Evolutionary conservation across 2,113 vertebrate species (phyloP).

Genomic region (Raphicerus campestris): DNA sequence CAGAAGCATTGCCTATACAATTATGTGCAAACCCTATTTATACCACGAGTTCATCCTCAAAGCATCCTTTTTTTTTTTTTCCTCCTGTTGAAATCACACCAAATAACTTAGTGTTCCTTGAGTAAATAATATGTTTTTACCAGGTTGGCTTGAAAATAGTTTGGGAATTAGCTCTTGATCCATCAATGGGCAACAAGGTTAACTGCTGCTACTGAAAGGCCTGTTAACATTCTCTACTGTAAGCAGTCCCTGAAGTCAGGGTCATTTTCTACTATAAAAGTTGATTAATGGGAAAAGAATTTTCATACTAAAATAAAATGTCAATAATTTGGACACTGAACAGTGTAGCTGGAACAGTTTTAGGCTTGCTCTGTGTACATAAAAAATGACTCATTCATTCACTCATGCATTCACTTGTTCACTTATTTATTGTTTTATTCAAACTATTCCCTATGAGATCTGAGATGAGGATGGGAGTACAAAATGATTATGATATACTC

Average conservation of each 20-base stretch:
- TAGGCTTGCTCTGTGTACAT: not conserved
- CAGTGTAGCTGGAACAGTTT: not conserved
- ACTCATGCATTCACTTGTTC: not conserved
- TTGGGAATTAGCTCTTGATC: slow-evolving; percentile 27
- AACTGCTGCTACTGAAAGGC: not conserved
- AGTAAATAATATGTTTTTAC: slow-evolving; percentile 1
- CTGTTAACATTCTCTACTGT: rapidly evolving
- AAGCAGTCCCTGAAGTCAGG: not conserved
- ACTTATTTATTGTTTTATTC: not conserved
- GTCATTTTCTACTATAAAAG: slow-evolving; percentile 24
- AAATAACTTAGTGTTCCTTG: slow-evolving; percentile 24
- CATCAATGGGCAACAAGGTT: not conserved
- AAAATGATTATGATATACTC: not conserved
- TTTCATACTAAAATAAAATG: not conserved
- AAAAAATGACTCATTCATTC: not conserved
- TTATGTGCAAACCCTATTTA: not conserved
- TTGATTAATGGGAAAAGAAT: not conserved
- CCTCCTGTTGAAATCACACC: not conserved
- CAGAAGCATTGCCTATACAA: not conserved
- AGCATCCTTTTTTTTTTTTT: not conserved
- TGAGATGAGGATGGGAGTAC: not conserved
- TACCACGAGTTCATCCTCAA: not conserved
- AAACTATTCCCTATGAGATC: not conserved
- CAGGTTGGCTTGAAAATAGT: not conserved
- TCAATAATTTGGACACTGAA: not conserved